Percentiles rank a stretch among this genome's conserved stretches.
Evolutionary conservation across 2,888 invertebrate genomes (phyloP).

Genomic region (Metacarcinus magister): DNA sequence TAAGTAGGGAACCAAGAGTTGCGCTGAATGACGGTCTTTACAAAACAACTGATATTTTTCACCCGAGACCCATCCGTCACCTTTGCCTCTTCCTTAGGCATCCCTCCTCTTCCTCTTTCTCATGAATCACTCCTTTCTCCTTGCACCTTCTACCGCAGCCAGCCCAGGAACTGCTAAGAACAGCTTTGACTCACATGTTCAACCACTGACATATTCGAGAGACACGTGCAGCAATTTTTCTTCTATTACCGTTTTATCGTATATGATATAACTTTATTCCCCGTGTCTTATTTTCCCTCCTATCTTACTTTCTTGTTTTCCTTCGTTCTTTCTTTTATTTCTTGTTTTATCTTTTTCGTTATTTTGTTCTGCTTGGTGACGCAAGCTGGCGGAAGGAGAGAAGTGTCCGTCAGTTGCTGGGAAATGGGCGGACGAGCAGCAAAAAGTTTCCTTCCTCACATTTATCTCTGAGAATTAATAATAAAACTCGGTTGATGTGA

Average conservation of each 20-base stretch:
- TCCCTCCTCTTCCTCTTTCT: not conserved
- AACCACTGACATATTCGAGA: not conserved
- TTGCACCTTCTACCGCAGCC: not conserved
- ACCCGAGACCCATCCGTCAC: not conserved
- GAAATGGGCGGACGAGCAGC: not conserved
- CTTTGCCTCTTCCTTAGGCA: not conserved
- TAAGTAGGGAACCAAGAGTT: not conserved
- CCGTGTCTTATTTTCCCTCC: not conserved
- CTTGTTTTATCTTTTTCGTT: not conserved
- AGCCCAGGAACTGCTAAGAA: not conserved
- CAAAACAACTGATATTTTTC: not conserved
- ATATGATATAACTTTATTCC: not conserved
- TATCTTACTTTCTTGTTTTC: not conserved
- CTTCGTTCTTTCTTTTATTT: not conserved
- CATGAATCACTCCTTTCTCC: not conserved
- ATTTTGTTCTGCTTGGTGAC: not conserved
- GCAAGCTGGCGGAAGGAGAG: not conserved
- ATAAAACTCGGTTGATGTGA: conserved; percentile 21
- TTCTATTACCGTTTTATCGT: not conserved
- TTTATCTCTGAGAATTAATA: conserved; percentile 36
- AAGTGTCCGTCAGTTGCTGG: not conserved
- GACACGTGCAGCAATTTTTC: not conserved
- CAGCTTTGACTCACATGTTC: not conserved
- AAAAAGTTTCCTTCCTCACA: conserved; percentile 41
- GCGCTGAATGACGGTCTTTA: not conserved